Evolutionary conservation across 2,113 vertebrate species (phyloP), one percentile per base, ranked within the genome.

Genomic region (Poeciliopsis retropinna): DNA sequence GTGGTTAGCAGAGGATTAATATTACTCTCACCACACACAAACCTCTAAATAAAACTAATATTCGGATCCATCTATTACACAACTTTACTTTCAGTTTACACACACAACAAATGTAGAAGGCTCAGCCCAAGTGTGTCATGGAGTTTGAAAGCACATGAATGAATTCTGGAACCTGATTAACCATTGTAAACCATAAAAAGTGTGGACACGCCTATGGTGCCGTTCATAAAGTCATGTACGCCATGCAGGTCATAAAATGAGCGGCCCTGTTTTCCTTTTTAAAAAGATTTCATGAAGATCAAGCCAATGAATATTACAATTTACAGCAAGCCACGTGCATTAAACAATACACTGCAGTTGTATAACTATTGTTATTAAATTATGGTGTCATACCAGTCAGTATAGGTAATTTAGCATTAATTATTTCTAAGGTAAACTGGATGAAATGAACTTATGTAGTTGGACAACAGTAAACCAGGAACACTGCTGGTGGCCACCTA

Each of bases 1-100:
- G n/a, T 22, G 67, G 32, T n/a, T 10, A 28, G 0, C 57, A 29
- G 66, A 4, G 0, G 0, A 63, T 10, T 76, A 47, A 47, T 19
- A 47, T 47, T 19, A 47, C 44, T 19, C 44, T 47, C 15, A 19
- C 44, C 44, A 19, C 17, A 47, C 44, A 47, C 44, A 47, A 17
- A 47, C 44, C 44, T 19, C 44, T 19, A 47, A 47, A 47, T 47
- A 47, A 47, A 19, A 19, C 15, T 47, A 47, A 17, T 47, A 47
- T 47, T 47, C 44, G 19, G 44, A 57, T 57, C 22, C 25, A 57
- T n/a, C 51, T 57, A 5, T 25, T 57, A n/a, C 51, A 54, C 19
- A n/a, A 51, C 5, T 7, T n/a, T 57, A 57, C 51, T 57, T 57
- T 51, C 19, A 7, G 47, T 51, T 51, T 51, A 51, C 47, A 25